Base-by-base conservation (phyloP, 2,888 invertebrate genomes). In the Sinopyrophorus schimmeli region DNA sequence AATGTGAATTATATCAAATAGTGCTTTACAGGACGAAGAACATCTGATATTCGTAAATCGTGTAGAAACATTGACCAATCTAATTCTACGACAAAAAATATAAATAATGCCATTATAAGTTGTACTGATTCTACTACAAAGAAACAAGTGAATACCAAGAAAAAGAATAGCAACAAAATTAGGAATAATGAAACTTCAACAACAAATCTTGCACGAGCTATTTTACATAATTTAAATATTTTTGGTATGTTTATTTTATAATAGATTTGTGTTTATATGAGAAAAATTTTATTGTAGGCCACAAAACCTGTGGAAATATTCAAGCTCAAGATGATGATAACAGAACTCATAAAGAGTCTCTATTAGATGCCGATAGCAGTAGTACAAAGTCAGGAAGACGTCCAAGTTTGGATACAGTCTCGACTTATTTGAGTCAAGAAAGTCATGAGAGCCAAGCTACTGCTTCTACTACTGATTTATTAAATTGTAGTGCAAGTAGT, bases 351-450 rank as follows among this genome's bases (percentile, higher is more conserved):
- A 65, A 65, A 31, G 64, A 67, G 42, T 65, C 72, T 9, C 73
- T 79, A 18, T 73, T 86, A 23, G 84, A 83, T 70, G 78, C 79
- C 0, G 86, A 86, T 68, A 81, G 84, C 46, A 83, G 84, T 64
- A 87, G 88, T 67, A 83, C 86, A 34, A 84, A 87, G 63, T 87
- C 87, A 38, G 86, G 85, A 28, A 77, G 91, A 7, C 76, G 91
- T 11, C 91, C 90, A 46, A 90, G 90, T 69, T 84, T 91, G 26
- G 92, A 92, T 71, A 92, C 92, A 6, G 89, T 92, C 17, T 91
- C 91, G 47, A 92, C 92, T 0, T 92, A 92, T 77, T 80, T 92
- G 61, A 91, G 91, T 69, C 90, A 87, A 58, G 90, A 89, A 72
- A 89, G 88, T 75, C 83, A 86, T 69, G 85, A 84, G 55, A 84